Conservation (phyloP, 2,113 vertebrate species). For the Nyctibius bracteatus region DNA sequence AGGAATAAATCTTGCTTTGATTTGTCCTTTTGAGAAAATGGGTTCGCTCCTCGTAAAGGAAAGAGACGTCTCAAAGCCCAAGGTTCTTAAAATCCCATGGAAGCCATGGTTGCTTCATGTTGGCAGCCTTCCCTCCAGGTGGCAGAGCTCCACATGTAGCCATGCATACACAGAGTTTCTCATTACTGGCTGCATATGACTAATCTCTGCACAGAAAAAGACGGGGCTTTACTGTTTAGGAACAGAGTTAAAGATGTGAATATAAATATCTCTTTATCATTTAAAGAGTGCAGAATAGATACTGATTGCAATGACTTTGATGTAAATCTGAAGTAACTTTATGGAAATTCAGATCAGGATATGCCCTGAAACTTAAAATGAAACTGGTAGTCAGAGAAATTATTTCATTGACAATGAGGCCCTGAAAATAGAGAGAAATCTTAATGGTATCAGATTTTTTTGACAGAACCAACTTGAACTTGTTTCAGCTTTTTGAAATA, state of each 20-base stretch:
- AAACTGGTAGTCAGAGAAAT: background rate
- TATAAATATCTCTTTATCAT: background rate
- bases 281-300: background rate
- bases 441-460: background rate
- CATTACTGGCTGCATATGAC: background rate
- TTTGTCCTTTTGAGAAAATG: background rate
- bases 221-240: background rate
- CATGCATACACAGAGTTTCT: background rate
- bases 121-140: background rate
- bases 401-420: background rate
- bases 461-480: background rate
- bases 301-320: background rate
- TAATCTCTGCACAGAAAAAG: background rate
- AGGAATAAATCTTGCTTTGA: background rate
- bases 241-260: background rate
- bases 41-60: background rate
- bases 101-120: background rate
- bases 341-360: background rate
- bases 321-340: background rate
- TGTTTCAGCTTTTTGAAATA: slow-evolving; percentile 39
- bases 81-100: background rate
- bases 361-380: background rate
- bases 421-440: background rate
- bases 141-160: background rate
- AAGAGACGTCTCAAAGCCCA: background rate